phyloP scores from a whole-genome alignment of 2,113 vertebrate species.

The Pollachius pollachius region DNA sequence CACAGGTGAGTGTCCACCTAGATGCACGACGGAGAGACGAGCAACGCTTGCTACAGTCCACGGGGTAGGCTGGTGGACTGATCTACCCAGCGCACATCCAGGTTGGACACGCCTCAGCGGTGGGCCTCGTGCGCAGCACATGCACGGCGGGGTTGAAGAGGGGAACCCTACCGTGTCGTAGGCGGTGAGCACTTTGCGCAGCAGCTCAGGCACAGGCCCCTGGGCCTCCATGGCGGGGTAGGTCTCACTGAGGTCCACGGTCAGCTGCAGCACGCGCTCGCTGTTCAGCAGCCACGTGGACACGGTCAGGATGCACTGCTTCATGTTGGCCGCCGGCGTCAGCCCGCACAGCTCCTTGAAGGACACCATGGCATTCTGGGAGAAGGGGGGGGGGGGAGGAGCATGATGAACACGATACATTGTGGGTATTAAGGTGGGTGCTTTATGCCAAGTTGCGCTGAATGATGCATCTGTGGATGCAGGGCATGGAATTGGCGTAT shows the following conservation, averaged over 20 bases:
- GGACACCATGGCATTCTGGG: slow-evolving; percentile 88
- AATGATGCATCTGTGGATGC: too few relatives aligned
- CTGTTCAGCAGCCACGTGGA: slow-evolving; percentile 88
- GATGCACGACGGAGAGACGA: too few relatives aligned
- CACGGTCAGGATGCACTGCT: slow-evolving; percentile 89
- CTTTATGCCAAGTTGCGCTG: too few relatives aligned
- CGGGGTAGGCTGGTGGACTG: too few relatives aligned
- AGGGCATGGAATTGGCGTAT: too few relatives aligned
- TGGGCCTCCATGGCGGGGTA: slow-evolving; percentile 89
- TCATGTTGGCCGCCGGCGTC: slow-evolving; percentile 89
- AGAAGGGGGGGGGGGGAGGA: background rate
- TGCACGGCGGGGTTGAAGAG: too few relatives aligned
- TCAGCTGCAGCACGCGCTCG: slow-evolving; percentile 77
- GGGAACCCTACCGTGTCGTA: slow-evolving; percentile 81
- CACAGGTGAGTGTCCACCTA: too few relatives aligned
- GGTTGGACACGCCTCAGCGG: too few relatives aligned
- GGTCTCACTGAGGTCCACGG: slow-evolving; percentile 82
- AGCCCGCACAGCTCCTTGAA: slow-evolving; percentile 92
- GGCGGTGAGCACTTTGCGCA: slow-evolving; percentile 87
- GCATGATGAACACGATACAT: background rate
- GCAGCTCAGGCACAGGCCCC: slow-evolving; percentile 84
- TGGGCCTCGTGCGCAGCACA: too few relatives aligned
- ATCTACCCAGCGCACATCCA: too few relatives aligned
- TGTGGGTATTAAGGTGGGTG: background rate
- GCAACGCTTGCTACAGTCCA: too few relatives aligned